Evolutionary conservation across 2,113 vertebrate species (phyloP).

Genomic region (Emydura subglobosa): DNA sequence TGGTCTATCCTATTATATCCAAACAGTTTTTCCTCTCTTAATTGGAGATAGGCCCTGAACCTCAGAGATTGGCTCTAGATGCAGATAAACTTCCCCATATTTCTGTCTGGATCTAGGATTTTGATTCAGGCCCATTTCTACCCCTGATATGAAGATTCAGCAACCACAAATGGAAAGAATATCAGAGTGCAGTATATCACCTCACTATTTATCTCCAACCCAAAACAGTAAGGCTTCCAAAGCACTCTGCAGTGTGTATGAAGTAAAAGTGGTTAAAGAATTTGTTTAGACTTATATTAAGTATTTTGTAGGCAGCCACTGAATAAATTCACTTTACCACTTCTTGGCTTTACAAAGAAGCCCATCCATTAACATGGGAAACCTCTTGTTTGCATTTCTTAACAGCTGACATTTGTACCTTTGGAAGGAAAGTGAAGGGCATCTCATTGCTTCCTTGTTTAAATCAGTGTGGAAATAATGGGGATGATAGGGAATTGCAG

Average conservation of each 20-base stretch:
- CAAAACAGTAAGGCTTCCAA: conserved; percentile 50
- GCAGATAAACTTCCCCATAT: neutral
- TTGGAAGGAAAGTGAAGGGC: conserved; percentile 85
- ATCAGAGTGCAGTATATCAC: neutral
- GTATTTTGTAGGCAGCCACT: conserved; percentile 56
- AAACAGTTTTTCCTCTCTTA: conserved; percentile 10
- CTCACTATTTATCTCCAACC: neutral
- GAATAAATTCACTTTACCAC: conserved; percentile 75
- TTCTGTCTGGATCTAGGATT: conserved; percentile 2
- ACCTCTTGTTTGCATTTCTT: conserved; percentile 84
- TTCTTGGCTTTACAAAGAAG: conserved; percentile 77
- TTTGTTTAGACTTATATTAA: conserved; percentile 72
- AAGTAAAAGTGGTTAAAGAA: conserved; percentile 62
- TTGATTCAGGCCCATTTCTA: neutral
- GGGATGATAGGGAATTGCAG: conserved; percentile 76
- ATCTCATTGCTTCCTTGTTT: conserved; percentile 80
- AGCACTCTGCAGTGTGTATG: neutral
- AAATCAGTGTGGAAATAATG: conserved; percentile 81
- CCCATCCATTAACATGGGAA: conserved; percentile 80
- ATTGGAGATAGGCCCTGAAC: neutral
- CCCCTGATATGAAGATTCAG: neutral
- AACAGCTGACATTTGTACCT: conserved; percentile 87
- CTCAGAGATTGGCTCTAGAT: neutral
- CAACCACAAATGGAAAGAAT: neutral
- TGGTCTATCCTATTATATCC: neutral